Conservation (phyloP, 2,113 vertebrate species). For the Bubo bubo region DNA sequence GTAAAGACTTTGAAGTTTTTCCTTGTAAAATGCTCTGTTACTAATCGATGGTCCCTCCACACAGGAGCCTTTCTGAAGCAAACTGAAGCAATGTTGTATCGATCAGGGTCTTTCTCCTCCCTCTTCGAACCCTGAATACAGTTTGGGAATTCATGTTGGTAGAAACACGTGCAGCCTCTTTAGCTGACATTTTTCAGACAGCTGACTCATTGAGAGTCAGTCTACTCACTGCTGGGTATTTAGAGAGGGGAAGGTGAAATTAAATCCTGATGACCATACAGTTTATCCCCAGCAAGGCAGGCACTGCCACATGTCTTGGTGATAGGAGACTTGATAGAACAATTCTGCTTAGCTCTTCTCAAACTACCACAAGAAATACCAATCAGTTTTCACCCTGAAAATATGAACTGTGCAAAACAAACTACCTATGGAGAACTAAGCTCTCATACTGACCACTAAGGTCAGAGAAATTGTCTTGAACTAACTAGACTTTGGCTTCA, state of each 20-base stretch:
- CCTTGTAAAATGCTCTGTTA: neutral
- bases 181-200: neutral
- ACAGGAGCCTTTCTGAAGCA: neutral
- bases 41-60: fast-evolving
- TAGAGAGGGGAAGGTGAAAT: neutral
- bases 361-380: neutral
- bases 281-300: neutral
- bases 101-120: neutral
- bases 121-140: neutral
- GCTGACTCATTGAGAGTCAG: neutral
- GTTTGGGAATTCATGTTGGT: neutral
- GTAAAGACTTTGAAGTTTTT: neutral
- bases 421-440: neutral
- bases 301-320: neutral
- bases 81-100: neutral
- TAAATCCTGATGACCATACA: neutral
- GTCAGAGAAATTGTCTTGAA: neutral
- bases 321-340: neutral
- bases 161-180: neutral
- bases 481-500: neutral
- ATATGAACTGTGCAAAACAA: neutral
- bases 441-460: neutral
- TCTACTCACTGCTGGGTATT: neutral
- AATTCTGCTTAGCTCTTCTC: neutral
- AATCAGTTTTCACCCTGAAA: neutral